Conservation (phyloP, 2,888 invertebrate species). For the Margaritifera margaritifera region DNA sequence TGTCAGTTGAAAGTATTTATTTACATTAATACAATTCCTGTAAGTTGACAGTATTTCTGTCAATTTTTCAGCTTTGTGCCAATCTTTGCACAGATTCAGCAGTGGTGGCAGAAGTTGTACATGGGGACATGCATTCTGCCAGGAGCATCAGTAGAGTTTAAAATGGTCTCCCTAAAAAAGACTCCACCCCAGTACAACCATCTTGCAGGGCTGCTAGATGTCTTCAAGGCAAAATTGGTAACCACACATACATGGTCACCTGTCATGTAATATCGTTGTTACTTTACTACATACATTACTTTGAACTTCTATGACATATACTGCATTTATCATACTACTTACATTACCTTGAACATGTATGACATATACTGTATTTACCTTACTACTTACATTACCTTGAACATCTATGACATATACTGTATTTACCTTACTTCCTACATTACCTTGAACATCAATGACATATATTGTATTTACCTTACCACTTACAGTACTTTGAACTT, state of each 20-base stretch:
- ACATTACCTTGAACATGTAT: too few species aligned
- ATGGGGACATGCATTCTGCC: conserved; percentile 85
- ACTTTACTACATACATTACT: background rate
- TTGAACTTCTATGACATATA: too few species aligned
- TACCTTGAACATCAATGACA: too few species aligned
- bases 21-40: background rate
- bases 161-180: conserved; percentile 89
- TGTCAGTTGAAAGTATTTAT: background rate
- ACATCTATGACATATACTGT: too few species aligned
- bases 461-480: too few species aligned
- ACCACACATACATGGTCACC: conserved; percentile 10
- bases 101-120: conserved; percentile 84
- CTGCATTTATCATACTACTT: too few species aligned
- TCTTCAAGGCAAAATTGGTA: conserved; percentile 90
- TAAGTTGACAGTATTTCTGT: conserved; percentile 5
- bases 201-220: conserved; percentile 83
- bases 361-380: too few species aligned
- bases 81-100: conserved; percentile 88
- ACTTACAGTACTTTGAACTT: too few species aligned
- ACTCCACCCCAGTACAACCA: conserved; percentile 87
- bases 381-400: too few species aligned
- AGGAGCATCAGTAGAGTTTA: conserved; percentile 86
- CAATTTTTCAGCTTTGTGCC: conserved; percentile 80
- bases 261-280: conserved; percentile 2
- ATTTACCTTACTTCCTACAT: too few species aligned